Evolutionary conservation across 2,888 invertebrate species (phyloP).

Genomic region (Trichogramma evanescens): DNA sequence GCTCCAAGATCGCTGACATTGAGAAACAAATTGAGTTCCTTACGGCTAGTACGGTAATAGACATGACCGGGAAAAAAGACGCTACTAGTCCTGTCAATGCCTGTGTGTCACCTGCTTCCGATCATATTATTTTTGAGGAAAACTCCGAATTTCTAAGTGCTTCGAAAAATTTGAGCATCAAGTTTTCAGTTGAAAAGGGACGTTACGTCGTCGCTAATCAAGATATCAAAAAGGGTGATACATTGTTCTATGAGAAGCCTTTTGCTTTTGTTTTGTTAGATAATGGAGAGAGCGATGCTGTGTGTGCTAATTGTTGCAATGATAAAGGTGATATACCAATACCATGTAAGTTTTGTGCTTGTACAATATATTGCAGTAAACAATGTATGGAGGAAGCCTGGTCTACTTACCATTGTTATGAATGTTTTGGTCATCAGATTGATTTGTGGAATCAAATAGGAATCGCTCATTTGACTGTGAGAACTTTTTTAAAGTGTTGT

Average conservation of each 20-base stretch:
- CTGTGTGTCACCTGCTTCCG: no score
- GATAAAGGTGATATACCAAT: constrained; percentile 51
- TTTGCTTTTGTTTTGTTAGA: constrained; percentile 68
- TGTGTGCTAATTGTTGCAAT: constrained; percentile 71
- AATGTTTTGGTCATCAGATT: constrained; percentile 61
- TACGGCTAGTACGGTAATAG: not conserved
- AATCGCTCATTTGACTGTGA: constrained; percentile 71
- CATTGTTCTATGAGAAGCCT: constrained; percentile 74
- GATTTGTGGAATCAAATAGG: constrained; percentile 65
- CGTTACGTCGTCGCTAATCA: constrained; percentile 60
- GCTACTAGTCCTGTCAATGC: not conserved
- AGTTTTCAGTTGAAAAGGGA: constrained; percentile 55
- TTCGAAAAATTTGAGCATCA: constrained; percentile 51
- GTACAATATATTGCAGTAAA: constrained; percentile 62
- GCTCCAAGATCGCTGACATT: not conserved
- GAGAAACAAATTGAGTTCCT: constrained; percentile 3
- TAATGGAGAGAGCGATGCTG: constrained; percentile 46
- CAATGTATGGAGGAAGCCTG: constrained; percentile 56
- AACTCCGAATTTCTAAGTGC: constrained; percentile 53
- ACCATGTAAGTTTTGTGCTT: constrained; percentile 64
- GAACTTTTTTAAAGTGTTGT: constrained; percentile 55
- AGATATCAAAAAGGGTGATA: constrained; percentile 58
- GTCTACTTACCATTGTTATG: constrained; percentile 59
- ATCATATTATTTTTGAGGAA: constrained; percentile 39
- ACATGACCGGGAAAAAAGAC: not conserved